Percentiles rank a stretch among this genome's conserved stretches.
These are phyloP conservation scores for Brachionus manjavacas DNA, from an alignment of 1,140 invertebrate genomes.

Conservation along the genomic window DNA sequence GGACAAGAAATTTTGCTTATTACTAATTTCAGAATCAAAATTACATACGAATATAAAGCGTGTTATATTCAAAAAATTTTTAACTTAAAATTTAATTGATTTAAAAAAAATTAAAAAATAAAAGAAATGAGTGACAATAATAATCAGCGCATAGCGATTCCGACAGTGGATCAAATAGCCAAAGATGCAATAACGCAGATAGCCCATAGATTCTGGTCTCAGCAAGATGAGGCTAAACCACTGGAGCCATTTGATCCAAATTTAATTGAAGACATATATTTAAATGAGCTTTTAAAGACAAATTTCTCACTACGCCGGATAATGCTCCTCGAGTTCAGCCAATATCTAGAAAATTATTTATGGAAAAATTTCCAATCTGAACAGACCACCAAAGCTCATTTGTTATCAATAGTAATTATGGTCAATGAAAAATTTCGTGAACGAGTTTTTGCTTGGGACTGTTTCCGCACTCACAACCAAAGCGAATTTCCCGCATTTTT, in stretches of 20 bases:
- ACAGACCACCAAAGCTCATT: conserved; percentile 61
- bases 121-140: neutral
- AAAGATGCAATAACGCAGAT: conserved; percentile 68
- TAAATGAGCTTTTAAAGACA: conserved; percentile 53
- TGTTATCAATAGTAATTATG: conserved; percentile 92
- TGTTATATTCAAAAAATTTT: neutral
- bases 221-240: neutral
- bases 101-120: neutral
- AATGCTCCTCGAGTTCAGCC: conserved; percentile 89
- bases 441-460: conserved; percentile 86
- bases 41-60: neutral
- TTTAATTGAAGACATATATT: conserved; percentile 58
- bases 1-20: neutral
- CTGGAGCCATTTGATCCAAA: conserved; percentile 44
- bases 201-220: neutral
- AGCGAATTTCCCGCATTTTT: conserved; percentile 82
- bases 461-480: conserved; percentile 68
- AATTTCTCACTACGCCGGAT: conserved; percentile 78
- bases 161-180: conserved; percentile 76
- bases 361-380: conserved; percentile 81
- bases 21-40: neutral
- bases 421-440: conserved; percentile 97
- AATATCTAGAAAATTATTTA: conserved; percentile 91
- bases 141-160: neutral
- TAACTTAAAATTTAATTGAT: neutral